Percentiles rank a stretch among this genome's conserved stretches.
Conservation (phyloP, 2,797 vertebrate genomes). For the Varecia variegata region DNA sequence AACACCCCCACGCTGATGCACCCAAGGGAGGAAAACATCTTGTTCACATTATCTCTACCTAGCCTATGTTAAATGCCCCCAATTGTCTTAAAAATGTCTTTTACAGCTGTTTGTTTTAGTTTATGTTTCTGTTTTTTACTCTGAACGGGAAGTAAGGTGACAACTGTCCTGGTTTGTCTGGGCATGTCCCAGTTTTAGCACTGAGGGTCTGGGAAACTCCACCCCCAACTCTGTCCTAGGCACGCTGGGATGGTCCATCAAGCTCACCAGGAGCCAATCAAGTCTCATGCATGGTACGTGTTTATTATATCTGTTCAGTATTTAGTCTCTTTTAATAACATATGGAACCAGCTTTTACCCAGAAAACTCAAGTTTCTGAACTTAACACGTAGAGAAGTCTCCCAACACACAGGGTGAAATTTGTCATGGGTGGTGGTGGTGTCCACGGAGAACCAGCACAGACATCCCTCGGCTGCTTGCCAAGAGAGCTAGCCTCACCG, state of each 20-base stretch:
- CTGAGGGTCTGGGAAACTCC: neutral
- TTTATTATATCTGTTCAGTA: neutral
- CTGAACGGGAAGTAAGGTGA: neutral
- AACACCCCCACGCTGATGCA: fast-evolving
- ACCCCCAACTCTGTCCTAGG: neutral
- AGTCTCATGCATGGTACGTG: neutral
- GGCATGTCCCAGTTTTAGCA: neutral
- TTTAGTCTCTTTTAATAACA: neutral
- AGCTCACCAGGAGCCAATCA: neutral
- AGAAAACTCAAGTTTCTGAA: neutral
- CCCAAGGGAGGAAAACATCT: neutral
- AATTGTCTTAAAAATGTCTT: neutral
- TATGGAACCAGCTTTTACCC: neutral
- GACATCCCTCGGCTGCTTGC: neutral
- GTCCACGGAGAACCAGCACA: neutral
- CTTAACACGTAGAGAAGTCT: neutral
- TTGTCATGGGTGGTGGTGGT: fast-evolving
- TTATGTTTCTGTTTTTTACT: neutral
- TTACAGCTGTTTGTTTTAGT: neutral
- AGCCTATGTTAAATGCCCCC: neutral
- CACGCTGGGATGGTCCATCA: too few species aligned
- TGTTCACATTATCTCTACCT: too few species aligned
- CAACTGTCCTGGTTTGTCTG: neutral
- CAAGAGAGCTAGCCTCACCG: fast-evolving
- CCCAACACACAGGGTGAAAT: neutral